Evolutionary conservation across 2,113 vertebrate species (phyloP).

Genomic region (Mesembrinibis cayennensis): DNA sequence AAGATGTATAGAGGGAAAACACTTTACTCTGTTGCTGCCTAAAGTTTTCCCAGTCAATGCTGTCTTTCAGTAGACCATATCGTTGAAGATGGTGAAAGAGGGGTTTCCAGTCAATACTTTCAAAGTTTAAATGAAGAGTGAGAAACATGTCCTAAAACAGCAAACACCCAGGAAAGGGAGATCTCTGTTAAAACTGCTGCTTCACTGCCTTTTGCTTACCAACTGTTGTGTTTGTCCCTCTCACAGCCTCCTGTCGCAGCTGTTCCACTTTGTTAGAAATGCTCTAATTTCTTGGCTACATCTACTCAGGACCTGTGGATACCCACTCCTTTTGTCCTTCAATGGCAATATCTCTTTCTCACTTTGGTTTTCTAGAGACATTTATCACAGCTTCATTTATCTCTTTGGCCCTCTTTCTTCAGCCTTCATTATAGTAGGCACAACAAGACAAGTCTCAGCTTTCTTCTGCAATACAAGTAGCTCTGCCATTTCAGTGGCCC

Average conservation of each 20-base stretch:
- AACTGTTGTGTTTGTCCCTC: background rate
- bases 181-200: background rate
- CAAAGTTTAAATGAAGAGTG: background rate
- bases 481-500: background rate
- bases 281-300: background rate
- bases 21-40: background rate
- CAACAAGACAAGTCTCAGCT: background rate
- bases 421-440: background rate
- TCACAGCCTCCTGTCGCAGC: background rate
- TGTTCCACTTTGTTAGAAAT: background rate
- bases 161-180: background rate
- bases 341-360: background rate
- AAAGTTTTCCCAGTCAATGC: background rate
- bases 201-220: background rate
- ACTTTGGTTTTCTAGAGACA: background rate
- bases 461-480: background rate
- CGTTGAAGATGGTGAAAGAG: background rate
- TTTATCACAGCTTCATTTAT: background rate
- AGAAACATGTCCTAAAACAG: background rate
- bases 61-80: background rate
- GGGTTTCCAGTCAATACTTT: background rate
- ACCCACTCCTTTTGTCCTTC: background rate
- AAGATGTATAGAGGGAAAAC: background rate
- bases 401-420: background rate
- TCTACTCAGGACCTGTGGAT: background rate